These are phyloP conservation scores for Noctua janthe DNA, from an alignment of 2,888 invertebrate genomes.

Conservation along the genomic window DNA sequence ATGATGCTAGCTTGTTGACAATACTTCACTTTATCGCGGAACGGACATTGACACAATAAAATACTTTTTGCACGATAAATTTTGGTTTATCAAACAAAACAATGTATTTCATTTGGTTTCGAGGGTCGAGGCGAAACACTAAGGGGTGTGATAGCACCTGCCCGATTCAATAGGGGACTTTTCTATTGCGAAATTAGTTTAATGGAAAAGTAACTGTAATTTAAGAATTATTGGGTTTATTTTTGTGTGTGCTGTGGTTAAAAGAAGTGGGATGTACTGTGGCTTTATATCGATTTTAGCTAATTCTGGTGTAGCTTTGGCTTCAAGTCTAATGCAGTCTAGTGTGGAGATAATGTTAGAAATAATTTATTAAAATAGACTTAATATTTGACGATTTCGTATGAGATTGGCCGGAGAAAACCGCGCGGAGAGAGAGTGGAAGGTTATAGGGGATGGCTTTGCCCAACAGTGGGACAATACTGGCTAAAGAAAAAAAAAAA, in stretches of 20 bases:
- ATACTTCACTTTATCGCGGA: conserved; percentile 21
- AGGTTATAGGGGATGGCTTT: no score
- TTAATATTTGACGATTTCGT: no score
- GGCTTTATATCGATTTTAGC: conserved; percentile 59
- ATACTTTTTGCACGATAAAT: conserved; percentile 56
- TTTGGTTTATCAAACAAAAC: conserved; percentile 54
- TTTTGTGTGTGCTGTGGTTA: conserved; percentile 21
- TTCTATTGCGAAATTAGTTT: conserved; percentile 39
- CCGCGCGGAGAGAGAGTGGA: no score
- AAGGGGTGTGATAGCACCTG: conserved; percentile 62
- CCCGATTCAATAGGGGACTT: conserved; percentile 54
- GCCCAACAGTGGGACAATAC: no score
- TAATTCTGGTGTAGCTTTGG: conserved; percentile 31
- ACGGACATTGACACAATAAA: conserved; percentile 40
- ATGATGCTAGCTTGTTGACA: conserved; percentile 26
- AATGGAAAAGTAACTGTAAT: conserved; percentile 43
- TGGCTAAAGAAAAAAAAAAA: no score
- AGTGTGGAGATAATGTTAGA: not conserved
- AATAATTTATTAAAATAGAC: not conserved
- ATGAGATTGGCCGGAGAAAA: no score
- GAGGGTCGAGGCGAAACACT: conserved; percentile 29
- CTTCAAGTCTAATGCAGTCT: not conserved
- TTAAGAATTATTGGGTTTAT: not conserved
- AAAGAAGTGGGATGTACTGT: conserved; percentile 24
- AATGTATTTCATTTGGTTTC: conserved; percentile 41